Conservation (phyloP, 2,113 vertebrate genomes). For the Datnioides undecimradiatus region DNA sequence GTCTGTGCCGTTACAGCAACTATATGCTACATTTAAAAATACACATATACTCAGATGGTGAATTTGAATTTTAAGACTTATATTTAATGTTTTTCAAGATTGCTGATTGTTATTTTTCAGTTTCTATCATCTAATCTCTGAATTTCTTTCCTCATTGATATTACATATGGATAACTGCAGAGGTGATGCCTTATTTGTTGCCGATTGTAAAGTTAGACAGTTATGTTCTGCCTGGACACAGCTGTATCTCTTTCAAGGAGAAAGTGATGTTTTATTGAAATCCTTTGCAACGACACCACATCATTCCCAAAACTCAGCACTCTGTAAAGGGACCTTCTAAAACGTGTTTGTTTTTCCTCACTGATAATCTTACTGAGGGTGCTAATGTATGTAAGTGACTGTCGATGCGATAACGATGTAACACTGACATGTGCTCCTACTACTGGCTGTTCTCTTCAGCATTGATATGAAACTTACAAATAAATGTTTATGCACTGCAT, state of each 20-base stretch:
- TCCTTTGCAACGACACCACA: neutral
- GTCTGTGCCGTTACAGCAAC: neutral
- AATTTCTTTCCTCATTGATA: too few relatives aligned
- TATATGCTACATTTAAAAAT: neutral
- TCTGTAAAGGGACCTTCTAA: neutral
- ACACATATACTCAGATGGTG: neutral
- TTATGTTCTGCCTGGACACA: neutral
- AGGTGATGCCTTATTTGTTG: neutral
- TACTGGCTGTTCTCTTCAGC: constrained; percentile 28
- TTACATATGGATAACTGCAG: neutral
- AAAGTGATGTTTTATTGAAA: neutral
- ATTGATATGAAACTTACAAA: constrained; percentile 3
- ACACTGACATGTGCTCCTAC: constrained; percentile 33
- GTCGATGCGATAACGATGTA: neutral
- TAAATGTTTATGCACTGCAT: constrained; percentile 26
- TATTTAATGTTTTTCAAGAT: too few relatives aligned
- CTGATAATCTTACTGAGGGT: neutral
- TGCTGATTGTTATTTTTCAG: too few relatives aligned
- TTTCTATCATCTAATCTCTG: neutral
- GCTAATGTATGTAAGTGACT: constrained; percentile 1
- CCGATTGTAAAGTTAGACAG: neutral
- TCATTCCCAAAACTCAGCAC: neutral
- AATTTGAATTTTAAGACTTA: neutral
- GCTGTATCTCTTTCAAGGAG: neutral
- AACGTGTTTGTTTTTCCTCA: neutral